A percentile compares a stretch with the other conserved stretches of the same genome.
phyloP scores from a whole-genome alignment of 2,888 invertebrate genomes.

The Thera obeliscata region DNA sequence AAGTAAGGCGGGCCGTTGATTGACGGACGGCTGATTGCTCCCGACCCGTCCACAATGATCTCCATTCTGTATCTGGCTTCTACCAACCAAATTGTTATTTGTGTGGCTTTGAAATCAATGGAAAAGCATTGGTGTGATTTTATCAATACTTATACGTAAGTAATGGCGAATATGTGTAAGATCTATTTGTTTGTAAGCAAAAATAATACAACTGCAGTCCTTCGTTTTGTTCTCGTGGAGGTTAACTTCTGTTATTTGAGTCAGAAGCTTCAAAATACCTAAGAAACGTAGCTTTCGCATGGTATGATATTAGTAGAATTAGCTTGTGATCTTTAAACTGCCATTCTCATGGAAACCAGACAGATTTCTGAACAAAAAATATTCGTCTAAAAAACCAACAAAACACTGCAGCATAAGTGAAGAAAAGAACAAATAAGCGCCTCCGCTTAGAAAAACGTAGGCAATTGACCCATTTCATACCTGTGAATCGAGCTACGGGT shows the following conservation, averaged over 20 bases:
- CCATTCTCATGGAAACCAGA: neutral
- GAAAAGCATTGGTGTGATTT: neutral
- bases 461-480: slow-evolving; percentile 46
- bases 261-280: too few relatives aligned
- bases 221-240: too few relatives aligned
- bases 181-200: too few relatives aligned
- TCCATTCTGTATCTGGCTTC: slow-evolving; percentile 40
- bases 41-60: slow-evolving; percentile 55
- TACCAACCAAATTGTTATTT: slow-evolving; percentile 6
- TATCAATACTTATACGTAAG: too few relatives aligned
- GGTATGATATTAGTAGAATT: too few relatives aligned
- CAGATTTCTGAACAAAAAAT: slow-evolving; percentile 6
- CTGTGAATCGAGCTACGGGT: slow-evolving; percentile 29
- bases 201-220: too few relatives aligned
- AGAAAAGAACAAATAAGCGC: slow-evolving; percentile 34
- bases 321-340: neutral
- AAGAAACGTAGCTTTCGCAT: too few relatives aligned
- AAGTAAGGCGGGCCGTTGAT: slow-evolving; percentile 61
- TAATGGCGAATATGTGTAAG: too few relatives aligned
- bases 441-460: slow-evolving; percentile 41
- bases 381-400: slow-evolving; percentile 10
- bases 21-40: slow-evolving; percentile 66
- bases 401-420: slow-evolving; percentile 30
- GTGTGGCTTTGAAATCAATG: neutral
- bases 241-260: too few relatives aligned